phyloP scores from a whole-genome alignment of 92 coral and sea anemone genomes.

The Scolanthus callimorphus region DNA sequence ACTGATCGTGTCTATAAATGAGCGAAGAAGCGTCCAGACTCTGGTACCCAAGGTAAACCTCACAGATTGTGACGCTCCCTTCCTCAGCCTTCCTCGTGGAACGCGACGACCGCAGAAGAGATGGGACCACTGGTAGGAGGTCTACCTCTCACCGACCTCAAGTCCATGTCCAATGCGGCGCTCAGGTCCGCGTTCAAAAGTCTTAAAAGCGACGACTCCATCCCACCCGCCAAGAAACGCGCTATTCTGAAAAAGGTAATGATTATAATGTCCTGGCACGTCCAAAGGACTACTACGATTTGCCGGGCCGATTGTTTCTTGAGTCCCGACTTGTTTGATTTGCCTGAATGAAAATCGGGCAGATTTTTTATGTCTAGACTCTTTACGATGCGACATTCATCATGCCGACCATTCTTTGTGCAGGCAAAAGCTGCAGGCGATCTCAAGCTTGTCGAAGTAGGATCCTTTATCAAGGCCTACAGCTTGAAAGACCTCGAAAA shows the following conservation, averaged over 20 bases:
- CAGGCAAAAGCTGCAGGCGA: slow-evolving; percentile 50
- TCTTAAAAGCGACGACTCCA: slow-evolving; percentile 43
- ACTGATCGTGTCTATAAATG: no score
- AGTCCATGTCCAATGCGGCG: slow-evolving; percentile 33
- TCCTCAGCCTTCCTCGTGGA: slow-evolving; percentile 55
- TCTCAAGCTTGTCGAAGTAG: slow-evolving; percentile 42
- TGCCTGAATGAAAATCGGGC: no score
- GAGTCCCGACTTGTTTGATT: no score
- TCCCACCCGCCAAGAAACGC: slow-evolving; percentile 58
- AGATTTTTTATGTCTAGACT: no score
- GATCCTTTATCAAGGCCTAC: slow-evolving; percentile 49
- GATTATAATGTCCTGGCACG: no score
- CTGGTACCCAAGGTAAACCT: no score
- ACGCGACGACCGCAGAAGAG: slow-evolving; percentile 10
- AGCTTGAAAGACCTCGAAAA: slow-evolving; percentile 52
- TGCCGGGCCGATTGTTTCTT: no score
- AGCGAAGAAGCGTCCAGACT: no score
- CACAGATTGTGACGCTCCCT: no score
- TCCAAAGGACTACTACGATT: no score
- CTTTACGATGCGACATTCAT: no score
- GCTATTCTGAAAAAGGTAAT: slow-evolving; percentile 54
- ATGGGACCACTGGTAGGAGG: slow-evolving; percentile 67
- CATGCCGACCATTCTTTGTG: no score
- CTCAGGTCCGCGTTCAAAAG: slow-evolving; percentile 46
- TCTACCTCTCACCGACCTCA: slow-evolving; percentile 49